Evolutionary conservation across 2,797 vertebrate species (phyloP).

Genomic region (Cygnus olor): DNA sequence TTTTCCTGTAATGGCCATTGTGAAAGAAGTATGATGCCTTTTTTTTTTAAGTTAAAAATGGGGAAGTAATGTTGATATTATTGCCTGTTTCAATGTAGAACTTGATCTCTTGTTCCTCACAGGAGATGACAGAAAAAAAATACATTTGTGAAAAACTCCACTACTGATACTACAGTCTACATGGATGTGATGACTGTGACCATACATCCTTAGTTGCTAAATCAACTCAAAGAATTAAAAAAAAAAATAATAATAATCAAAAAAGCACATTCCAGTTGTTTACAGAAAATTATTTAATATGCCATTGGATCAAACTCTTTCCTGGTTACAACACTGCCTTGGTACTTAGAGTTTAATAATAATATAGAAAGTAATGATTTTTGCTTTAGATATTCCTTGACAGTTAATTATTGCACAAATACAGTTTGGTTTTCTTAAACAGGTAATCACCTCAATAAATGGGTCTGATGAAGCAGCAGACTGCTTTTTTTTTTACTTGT

Average conservation of each 20-base stretch:
- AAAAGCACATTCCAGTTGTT: not conserved
- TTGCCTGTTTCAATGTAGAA: not conserved
- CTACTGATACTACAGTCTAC: not conserved
- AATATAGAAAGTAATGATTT: not conserved
- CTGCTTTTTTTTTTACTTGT: not conserved
- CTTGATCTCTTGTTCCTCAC: not conserved
- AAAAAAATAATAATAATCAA: too few relatives aligned
- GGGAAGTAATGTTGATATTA: not conserved
- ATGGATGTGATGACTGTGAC: not conserved
- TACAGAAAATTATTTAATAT: not conserved
- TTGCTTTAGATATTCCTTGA: not conserved
- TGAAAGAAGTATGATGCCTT: not conserved
- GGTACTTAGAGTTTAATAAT: not conserved
- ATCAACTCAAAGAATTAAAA: not conserved
- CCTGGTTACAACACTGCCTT: not conserved
- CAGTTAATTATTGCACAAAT: not conserved
- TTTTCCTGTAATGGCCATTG: accelerated
- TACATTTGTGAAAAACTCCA: not conserved
- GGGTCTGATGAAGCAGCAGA: not conserved
- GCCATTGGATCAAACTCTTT: not conserved
- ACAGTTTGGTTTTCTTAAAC: not conserved
- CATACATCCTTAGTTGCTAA: not conserved
- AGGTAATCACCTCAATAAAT: not conserved
- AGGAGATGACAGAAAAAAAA: not conserved
- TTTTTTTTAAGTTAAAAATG: not conserved